phyloP scores from a whole-genome alignment of 2,113 vertebrate genomes.

The Oenanthe oenanthe region DNA sequence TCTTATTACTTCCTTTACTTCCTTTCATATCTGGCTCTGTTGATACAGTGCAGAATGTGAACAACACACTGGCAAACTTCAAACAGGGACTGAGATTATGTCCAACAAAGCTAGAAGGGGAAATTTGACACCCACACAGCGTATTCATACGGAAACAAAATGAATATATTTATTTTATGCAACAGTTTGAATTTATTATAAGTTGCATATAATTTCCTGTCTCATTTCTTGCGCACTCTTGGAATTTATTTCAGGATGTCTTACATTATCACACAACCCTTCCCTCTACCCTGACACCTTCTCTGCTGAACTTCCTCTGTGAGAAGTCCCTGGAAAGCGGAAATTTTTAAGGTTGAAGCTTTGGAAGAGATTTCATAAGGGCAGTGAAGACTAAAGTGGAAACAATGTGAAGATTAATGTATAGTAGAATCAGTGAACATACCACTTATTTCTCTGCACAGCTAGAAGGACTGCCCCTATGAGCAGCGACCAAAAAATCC shows the following conservation, averaged over 20 bases:
- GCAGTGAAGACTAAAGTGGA: conserved; percentile 61
- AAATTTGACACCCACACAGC: conserved; percentile 53
- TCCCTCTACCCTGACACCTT: neutral
- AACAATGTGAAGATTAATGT: conserved; percentile 68
- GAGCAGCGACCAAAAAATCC: conserved; percentile 61
- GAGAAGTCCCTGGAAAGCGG: neutral
- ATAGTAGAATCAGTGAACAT: conserved; percentile 54
- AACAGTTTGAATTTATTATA: conserved; percentile 74
- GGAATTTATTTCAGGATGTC: conserved; percentile 69
- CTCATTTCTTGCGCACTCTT: conserved; percentile 59
- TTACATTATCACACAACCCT: conserved; percentile 52
- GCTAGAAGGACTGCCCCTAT: conserved; percentile 37
- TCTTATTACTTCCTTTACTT: conserved; percentile 47
- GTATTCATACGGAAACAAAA: conserved; percentile 56
- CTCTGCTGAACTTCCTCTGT: neutral
- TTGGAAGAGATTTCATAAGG: conserved; percentile 59
- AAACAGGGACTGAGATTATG: conserved; percentile 44
- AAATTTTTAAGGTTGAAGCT: conserved; percentile 41
- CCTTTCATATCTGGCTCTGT: conserved; percentile 50
- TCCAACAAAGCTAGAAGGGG: conserved; percentile 23
- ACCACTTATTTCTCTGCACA: conserved; percentile 59
- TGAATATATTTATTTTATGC: conserved; percentile 72
- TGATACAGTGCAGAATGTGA: conserved; percentile 46
- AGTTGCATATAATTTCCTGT: conserved; percentile 74
- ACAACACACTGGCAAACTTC: conserved; percentile 49